These are phyloP conservation scores for Etheostoma nigrum DNA, from an alignment of 2,797 vertebrate genomes.

Conservation along the genomic window DNA sequence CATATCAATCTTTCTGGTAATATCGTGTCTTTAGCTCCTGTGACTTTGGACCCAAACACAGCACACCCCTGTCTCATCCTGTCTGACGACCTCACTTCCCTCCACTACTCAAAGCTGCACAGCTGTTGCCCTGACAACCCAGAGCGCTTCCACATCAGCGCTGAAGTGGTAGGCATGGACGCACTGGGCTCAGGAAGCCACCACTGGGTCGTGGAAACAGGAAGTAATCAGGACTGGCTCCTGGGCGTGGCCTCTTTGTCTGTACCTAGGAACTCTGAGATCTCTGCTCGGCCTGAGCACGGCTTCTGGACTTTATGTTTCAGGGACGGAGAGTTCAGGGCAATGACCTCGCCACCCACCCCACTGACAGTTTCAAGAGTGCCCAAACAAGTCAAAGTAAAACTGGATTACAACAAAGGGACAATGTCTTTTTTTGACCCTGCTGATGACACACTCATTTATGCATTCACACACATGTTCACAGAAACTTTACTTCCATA, in stretches of 20 bases:
- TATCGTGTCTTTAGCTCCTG: constrained; percentile 74
- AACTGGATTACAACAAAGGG: constrained; percentile 81
- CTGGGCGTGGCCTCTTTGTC: constrained; percentile 80
- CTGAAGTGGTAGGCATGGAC: constrained; percentile 78
- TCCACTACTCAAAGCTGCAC: constrained; percentile 71
- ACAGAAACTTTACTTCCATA: constrained; percentile 81
- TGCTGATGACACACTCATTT: constrained; percentile 62
- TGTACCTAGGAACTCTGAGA: constrained; percentile 63
- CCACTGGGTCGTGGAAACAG: constrained; percentile 82
- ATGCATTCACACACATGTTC: constrained; percentile 75
- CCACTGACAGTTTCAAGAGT: constrained; percentile 47
- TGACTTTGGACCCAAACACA: constrained; percentile 86
- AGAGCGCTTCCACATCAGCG: constrained; percentile 84
- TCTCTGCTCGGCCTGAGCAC: constrained; percentile 80
- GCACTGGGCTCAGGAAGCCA: constrained; percentile 75
- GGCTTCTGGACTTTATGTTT: constrained; percentile 86
- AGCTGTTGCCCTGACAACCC: constrained; percentile 79
- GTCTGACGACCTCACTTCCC: constrained; percentile 82
- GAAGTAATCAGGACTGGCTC: constrained; percentile 83
- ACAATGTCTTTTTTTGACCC: constrained; percentile 75
- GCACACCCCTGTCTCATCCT: constrained; percentile 84
- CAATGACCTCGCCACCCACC: constrained; percentile 79
- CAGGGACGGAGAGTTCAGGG: constrained; percentile 77
- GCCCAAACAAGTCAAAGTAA: constrained; percentile 76
- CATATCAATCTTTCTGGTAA: neutral